Base-by-base conservation (phyloP, 2,797 vertebrate species). In the Heliangelus exortis region DNA sequence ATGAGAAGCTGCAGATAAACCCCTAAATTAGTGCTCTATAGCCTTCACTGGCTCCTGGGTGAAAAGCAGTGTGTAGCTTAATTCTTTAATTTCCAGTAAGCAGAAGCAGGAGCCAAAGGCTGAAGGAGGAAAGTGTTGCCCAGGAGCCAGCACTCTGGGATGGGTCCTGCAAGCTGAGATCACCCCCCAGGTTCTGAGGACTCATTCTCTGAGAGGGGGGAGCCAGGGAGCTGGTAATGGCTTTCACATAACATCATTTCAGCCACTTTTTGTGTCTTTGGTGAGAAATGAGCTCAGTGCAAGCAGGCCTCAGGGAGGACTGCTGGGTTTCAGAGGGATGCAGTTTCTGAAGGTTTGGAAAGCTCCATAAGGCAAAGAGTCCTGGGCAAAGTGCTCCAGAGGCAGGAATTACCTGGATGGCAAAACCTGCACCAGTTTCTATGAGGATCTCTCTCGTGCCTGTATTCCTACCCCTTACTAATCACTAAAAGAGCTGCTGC, bases 161-260 rank as follows among this genome's bases (percentile, higher is more conserved):
- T 2, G 15, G 21, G 5, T 6, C 59, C 62, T 41, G 20, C 23
- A 22, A 21, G 45, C 3, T 43, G 7, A 48, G 34, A 2, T 10
- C 55, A 72, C 13, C 12, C 34, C n/a, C 10, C 15, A 18, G 3
- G 2, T 34, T 69, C 71, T 36, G 26, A 12, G 22, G 57, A 23
- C 28, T 84, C 23, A 1, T 68, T n/a, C 10, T 11, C 31, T 4
- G 39, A 41, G 39, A 41, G 9, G 1, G 7, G 54, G 12, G 47
- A 59, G 29, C 20, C 6, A 13, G 28, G 50, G 48, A 45, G 12
- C 25, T 26, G 9, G 10, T 15, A n/a, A 3, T 0, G 0, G 6
- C n/a, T 74, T 83, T 48, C 36, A 48, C 9, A 31, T 68, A 68
- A 39, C 0, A 0, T 13, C 1, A 1, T 39, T 82, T 61, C 13